A percentile compares a stretch with the other conserved stretches of the same genome.
Conservation (phyloP, 64 coral and sea anemone species). For the Trachythela sp. region DNA sequence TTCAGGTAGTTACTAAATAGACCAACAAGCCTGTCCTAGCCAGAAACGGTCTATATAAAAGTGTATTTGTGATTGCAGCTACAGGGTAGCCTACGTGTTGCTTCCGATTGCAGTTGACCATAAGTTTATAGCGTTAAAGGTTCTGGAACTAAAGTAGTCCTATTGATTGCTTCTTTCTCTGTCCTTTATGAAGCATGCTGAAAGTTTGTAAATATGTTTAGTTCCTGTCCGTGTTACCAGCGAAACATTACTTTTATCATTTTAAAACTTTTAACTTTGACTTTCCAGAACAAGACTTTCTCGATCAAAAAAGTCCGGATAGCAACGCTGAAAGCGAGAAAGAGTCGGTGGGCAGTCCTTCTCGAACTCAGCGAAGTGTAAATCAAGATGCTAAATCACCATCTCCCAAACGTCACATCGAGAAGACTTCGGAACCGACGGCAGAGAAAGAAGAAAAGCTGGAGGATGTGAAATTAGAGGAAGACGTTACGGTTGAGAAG, state of each 20-base stretch:
- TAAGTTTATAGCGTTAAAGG: no score
- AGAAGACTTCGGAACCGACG: not conserved
- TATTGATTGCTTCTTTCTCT: no score
- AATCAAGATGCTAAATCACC: not conserved
- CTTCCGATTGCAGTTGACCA: no score
- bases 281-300: not conserved
- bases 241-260: no score
- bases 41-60: no score
- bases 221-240: no score
- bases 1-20: not conserved
- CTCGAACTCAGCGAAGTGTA: not conserved
- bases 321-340: not conserved
- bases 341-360: not conserved
- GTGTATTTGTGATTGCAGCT: not conserved
- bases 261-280: not conserved
- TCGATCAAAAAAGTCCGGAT: not conserved
- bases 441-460: not conserved
- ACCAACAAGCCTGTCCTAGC: not conserved
- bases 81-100: no score
- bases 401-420: not conserved
- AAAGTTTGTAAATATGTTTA: no score
- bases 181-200: no score
- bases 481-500: not conserved
- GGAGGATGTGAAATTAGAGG: not conserved
- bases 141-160: no score